phyloP scores from a whole-genome alignment of 1,140 invertebrate species.

The Bicyclus anynana region DNA sequence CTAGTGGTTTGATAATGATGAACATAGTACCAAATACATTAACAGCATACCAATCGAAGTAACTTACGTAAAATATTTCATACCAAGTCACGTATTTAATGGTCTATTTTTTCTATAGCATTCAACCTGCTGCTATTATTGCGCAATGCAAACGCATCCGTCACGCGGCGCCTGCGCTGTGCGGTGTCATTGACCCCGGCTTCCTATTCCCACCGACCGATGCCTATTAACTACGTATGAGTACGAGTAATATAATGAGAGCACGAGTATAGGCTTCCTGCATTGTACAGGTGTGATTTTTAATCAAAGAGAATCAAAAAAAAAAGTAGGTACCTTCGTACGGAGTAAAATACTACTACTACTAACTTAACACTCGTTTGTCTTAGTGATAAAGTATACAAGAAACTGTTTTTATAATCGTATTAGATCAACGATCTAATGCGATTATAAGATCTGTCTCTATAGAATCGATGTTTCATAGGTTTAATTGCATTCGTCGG shows the following conservation, averaged over 20 bases:
- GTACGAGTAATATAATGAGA: slow-evolving; percentile 2
- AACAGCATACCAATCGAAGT: too few relatives aligned
- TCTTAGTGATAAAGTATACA: too few relatives aligned
- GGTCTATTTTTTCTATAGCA: slow-evolving; percentile 21
- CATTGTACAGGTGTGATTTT: neutral
- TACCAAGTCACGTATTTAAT: slow-evolving; percentile 10
- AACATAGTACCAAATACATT: too few relatives aligned
- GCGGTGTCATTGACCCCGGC: slow-evolving; percentile 42
- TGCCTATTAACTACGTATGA: slow-evolving; percentile 15
- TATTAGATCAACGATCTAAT: too few relatives aligned
- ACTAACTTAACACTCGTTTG: too few relatives aligned
- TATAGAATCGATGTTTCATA: too few relatives aligned
- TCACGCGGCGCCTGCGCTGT: slow-evolving; percentile 20
- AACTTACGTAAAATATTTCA: neutral
- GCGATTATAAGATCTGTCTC: too few relatives aligned
- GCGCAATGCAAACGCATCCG: slow-evolving; percentile 44
- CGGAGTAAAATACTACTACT: too few relatives aligned
- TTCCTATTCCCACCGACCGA: slow-evolving; percentile 44
- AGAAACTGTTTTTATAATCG: too few relatives aligned
- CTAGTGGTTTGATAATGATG: too few relatives aligned
- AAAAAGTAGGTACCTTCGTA: too few relatives aligned
- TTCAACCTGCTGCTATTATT: slow-evolving; percentile 28
- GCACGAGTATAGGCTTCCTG: slow-evolving; percentile 1
- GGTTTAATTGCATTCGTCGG: too few relatives aligned
- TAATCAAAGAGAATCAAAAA: neutral